Base-by-base conservation (phyloP, 2,113 vertebrate species). In the Candoia aspera region DNA sequence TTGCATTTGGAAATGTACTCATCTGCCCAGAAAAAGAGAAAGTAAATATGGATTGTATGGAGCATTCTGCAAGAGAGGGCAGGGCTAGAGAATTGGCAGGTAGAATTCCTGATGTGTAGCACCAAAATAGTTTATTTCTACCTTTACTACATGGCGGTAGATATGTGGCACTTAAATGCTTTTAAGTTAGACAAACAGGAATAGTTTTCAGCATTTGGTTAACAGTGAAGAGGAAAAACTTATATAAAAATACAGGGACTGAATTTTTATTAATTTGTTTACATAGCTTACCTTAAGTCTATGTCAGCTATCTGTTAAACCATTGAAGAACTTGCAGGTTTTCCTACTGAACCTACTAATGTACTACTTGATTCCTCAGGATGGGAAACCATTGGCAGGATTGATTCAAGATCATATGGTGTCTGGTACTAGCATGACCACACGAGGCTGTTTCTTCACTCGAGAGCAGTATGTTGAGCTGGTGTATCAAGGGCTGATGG, bases 351-450 rank as follows among this genome's bases (percentile, higher is more conserved):
- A 23, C 8, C 4, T 10, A 59, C 26, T 88, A n/a, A 33, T 19
- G 9, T 0, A 1, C 17, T 0, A 87, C 92, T 10, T 0, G 93
- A 86, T 33, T 91, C 92, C 46, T 58, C 42, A 99, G 99, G 99
- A 99, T 92, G 99, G 99, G 64, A 99, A 98, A 57, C 99, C 99
- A 0, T 94, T 99, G 93, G 99, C 99, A 0, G 99, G 99, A 19
- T 90, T 99, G 95, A 99, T 99, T 95, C 99, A 99, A 95, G 99
- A 99, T 95, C 99, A 99, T 97, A 99, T 99, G 98, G 97, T 99
- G 23, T 99, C 99, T 0, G 99, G 99, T 23, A 98, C 98, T 33
- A 98, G 97, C 95, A 99, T 99, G 99, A 99, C 99, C 0, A 97
- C 97, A n/a, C 97, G 99, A 1, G 97, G 98, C 94, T 98, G 98